Evolutionary conservation across 2,888 invertebrate species (phyloP), one percentile per base, ranked within the genome.

Genomic region (Pseudococcus jackbeardsleyi): DNA sequence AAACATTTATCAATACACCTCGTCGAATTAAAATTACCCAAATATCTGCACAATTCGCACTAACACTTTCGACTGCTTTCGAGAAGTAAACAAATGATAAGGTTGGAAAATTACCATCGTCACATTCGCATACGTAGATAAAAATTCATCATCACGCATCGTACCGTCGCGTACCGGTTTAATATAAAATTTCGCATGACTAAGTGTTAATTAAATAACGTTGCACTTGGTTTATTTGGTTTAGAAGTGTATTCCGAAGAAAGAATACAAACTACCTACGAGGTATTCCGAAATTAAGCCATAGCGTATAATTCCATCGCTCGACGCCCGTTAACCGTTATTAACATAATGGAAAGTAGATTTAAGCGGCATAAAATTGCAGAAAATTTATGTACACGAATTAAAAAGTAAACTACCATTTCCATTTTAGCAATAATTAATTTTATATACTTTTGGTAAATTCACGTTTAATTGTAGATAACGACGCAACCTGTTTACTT

Each of bases 361-460:
- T 79, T 79, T 79, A 79, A 79, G n/a, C 39, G 15, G 79, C 79
- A 79, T 42, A 42, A 79, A 42, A 42, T 79, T 79, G 42, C 26
- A 79, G 79, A 79, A 79, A 79, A 72, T 72, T 79, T 42, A 26
- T 79, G 79, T 79, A 33, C 26, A 79, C 42, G 42, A 42, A 79
- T 19, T 42, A 79, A 79, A 22, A 72, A 72, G 68, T 22, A 33
- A 72, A 72, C 68, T 33, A 72, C 42, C 42, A 79, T 42, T 42
- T 79, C 42, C 79, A 79, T 79, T 79, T 79, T 79, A 79, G 42
- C 79, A 79, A 79, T 79, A 79, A 79, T 79, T 79, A 79, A 42
- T 79, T 42, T 79, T 33, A 33, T 7, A 72, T 77, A 64, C 22
- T 77, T 77, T 77, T 39, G 6, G 79, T 79, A 42, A 42, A 79